These are phyloP conservation scores for Ormyrus rosae DNA, from an alignment of 2,888 invertebrate genomes.

Conservation along the genomic window DNA sequence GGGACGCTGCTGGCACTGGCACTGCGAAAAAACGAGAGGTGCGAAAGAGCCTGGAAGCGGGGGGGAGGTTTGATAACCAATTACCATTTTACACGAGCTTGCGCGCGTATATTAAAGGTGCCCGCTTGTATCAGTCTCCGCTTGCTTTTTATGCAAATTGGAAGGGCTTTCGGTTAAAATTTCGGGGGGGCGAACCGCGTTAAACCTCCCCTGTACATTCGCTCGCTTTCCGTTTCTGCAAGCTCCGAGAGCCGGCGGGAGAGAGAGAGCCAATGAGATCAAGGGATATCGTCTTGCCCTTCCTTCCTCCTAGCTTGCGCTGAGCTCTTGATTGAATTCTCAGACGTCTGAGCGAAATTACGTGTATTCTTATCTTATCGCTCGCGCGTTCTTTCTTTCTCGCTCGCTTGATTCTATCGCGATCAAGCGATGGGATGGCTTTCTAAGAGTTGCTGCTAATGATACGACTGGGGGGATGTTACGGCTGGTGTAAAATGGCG, in stretches of 20 bases:
- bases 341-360: constrained; percentile 42
- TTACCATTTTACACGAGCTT: constrained; percentile 65
- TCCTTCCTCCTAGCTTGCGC: neutral
- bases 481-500: too few species aligned
- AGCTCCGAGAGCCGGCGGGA: constrained; percentile 31
- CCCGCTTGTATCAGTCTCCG: constrained; percentile 54
- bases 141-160: constrained; percentile 68
- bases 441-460: neutral
- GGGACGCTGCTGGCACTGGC: too few species aligned
- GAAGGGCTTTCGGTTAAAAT: constrained; percentile 61
- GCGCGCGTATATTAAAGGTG: neutral
- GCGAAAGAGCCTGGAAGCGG: neutral
- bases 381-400: constrained; percentile 1
- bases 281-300: constrained; percentile 39
- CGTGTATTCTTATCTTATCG: constrained; percentile 47
- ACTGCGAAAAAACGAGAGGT: neutral
- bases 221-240: constrained; percentile 50
- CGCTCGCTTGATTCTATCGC: neutral
- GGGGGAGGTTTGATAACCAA: constrained; percentile 68
- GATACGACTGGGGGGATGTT: neutral
- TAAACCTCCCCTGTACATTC: constrained; percentile 42
- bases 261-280: constrained; percentile 46
- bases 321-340: constrained; percentile 53
- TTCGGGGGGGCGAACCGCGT: constrained; percentile 62
- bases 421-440: neutral